Base-by-base conservation (phyloP, 2,888 invertebrate species). In the Anthrax anthrax region DNA sequence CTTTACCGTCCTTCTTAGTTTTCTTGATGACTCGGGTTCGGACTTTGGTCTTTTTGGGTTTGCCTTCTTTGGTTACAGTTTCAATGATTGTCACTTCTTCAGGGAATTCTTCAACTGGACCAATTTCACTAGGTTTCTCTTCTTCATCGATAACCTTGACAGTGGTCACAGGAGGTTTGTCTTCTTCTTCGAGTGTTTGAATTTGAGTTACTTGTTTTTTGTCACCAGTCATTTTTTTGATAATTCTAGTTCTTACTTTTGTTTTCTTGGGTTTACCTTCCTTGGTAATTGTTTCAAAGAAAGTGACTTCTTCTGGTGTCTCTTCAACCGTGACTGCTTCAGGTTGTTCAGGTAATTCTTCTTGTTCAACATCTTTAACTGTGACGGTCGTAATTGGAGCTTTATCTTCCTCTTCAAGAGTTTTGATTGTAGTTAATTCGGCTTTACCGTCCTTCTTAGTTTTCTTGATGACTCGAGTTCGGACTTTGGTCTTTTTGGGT, bases 271-370 rank as follows among this genome's bases (percentile, higher is more conserved):
- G 64, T 43, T 57, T 60, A 16, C 63, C 65, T 47, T 62, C 61
- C 29, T 56, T 54, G 0, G 71, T 70, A 3, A 57, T 46, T 17
- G 70, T 65, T 58, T 72, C 71, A 2, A 66, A 63, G 2, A 71
- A 56, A 41, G 64, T 62, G 0, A 66, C 60, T 44, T 54, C 48
- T 34, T 54, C 54, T 17, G 54, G 54, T 5, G 52, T 46, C 40
- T 54, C 51, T 2, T 48, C 47, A 42, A 50, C 42, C 8, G 39
- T 37, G 9, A 43, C 40, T 19, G 46, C 47, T 18, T n/a, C n/a
- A n/a, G 46, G 47, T 16, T 50, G 50, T 34, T 34, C 34, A 1
- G 17, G 18, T n/a, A n/a, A n/a, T n/a, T n/a, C n/a, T n/a, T n/a
- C n/a, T n/a, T n/a, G n/a, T n/a, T n/a, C 50, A 16, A 48, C 32